Conservation (phyloP, 2,113 vertebrate genomes). For the Cyanoderma ruficeps region DNA sequence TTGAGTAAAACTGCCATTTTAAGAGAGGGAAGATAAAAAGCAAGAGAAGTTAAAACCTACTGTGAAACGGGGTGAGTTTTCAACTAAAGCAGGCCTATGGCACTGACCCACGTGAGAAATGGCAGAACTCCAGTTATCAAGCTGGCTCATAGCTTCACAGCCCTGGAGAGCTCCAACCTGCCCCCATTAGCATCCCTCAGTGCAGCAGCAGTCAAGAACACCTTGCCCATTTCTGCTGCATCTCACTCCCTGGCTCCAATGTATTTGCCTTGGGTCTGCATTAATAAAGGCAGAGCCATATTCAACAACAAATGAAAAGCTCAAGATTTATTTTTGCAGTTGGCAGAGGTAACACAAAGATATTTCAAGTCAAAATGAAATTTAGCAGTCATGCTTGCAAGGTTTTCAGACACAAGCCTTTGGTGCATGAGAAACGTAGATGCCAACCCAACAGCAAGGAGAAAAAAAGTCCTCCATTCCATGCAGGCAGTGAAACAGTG, state of each 20-base stretch:
- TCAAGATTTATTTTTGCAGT: background rate
- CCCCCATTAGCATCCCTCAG: background rate
- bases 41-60: background rate
- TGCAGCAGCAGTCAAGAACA: background rate
- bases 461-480: background rate
- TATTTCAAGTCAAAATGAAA: background rate
- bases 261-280: background rate
- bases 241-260: background rate
- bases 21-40: background rate
- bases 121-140: background rate
- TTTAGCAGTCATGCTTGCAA: background rate
- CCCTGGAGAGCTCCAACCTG: background rate
- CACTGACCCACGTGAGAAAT: background rate
- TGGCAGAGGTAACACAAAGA: background rate
- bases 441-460: background rate
- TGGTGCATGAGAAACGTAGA: background rate
- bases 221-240: background rate
- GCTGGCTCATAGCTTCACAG: background rate
- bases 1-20: background rate
- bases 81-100: background rate
- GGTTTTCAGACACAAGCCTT: background rate
- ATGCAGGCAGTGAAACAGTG: background rate
- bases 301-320: background rate
- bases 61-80: background rate
- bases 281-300: background rate